These are phyloP conservation scores for Pogoniulus pusillus DNA, from an alignment of 2,797 vertebrate species.

Conservation along the genomic window DNA sequence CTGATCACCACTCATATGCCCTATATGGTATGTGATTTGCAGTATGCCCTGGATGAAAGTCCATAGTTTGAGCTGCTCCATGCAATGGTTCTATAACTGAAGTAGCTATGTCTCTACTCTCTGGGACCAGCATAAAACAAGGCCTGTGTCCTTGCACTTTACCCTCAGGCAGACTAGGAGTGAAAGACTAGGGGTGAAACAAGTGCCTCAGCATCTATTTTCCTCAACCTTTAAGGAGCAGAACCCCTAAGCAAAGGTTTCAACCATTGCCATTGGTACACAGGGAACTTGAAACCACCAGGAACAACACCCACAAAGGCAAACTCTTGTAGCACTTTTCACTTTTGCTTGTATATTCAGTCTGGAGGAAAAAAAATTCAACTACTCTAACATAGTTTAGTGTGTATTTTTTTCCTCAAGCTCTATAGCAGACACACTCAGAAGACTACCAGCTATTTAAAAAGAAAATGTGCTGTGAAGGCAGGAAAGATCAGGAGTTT, in stretches of 20 bases:
- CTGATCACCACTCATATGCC: not conserved
- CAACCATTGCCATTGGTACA: not conserved
- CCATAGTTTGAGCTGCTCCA: accelerated
- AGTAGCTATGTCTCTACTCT: not conserved
- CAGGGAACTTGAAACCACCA: not conserved
- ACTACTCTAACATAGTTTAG: not conserved
- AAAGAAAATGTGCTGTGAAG: not conserved
- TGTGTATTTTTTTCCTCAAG: not conserved
- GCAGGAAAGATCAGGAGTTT: constrained; percentile 28
- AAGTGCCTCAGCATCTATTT: not conserved
- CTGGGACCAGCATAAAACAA: accelerated
- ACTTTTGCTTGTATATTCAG: not conserved
- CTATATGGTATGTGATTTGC: accelerated
- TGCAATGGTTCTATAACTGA: not conserved
- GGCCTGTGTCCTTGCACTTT: not conserved
- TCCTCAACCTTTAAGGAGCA: not conserved
- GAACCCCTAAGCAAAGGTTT: not conserved
- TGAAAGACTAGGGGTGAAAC: accelerated
- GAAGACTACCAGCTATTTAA: constrained; percentile 2
- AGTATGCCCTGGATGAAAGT: not conserved
- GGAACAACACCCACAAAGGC: not conserved
- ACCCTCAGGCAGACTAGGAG: not conserved
- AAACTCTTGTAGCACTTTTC: not conserved
- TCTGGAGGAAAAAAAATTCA: not conserved
- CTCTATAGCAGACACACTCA: not conserved